Conservation (phyloP, 2,888 invertebrate species). For the Anaspis maculata region DNA sequence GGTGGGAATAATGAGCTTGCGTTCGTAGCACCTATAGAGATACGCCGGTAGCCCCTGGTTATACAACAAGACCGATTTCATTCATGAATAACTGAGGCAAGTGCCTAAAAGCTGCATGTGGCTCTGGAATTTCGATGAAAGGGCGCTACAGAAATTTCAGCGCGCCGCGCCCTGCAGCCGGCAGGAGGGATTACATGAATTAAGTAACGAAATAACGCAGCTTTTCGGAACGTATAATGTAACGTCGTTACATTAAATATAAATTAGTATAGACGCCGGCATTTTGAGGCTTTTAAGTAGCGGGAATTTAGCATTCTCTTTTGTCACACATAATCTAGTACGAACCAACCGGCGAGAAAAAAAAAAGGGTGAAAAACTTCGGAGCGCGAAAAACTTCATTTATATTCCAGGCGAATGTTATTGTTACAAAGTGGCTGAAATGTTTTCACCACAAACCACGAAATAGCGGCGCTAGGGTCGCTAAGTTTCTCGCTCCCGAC, state of each 20-base stretch:
- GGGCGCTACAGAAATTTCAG: too few relatives aligned
- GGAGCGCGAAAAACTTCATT: constrained; percentile 16
- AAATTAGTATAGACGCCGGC: constrained; percentile 11
- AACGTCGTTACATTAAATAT: constrained; percentile 8
- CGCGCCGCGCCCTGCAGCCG: too few relatives aligned
- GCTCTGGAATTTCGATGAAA: too few relatives aligned
- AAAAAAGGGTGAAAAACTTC: constrained; percentile 7
- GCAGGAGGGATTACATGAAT: constrained; percentile 1
- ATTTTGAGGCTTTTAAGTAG: constrained; percentile 7
- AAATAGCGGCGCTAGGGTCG: constrained; percentile 19
- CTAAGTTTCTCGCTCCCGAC: constrained; percentile 19
- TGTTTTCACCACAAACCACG: constrained; percentile 20
- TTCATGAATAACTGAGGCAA: too few relatives aligned
- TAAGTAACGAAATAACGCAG: constrained; percentile 6
- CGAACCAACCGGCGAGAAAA: not conserved
- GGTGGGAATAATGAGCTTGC: too few relatives aligned
- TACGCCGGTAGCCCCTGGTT: too few relatives aligned
- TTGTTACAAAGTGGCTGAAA: constrained; percentile 21
- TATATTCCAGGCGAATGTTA: constrained; percentile 20
- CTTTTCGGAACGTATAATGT: constrained; percentile 3
- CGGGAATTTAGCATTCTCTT: constrained; percentile 10
- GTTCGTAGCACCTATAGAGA: too few relatives aligned
- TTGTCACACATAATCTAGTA: constrained; percentile 11
- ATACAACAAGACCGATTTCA: too few relatives aligned
- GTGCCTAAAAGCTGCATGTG: too few relatives aligned